phyloP scores from a whole-genome alignment of 92 coral and sea anemone genomes.

The Epizoanthus stellaris region DNA sequence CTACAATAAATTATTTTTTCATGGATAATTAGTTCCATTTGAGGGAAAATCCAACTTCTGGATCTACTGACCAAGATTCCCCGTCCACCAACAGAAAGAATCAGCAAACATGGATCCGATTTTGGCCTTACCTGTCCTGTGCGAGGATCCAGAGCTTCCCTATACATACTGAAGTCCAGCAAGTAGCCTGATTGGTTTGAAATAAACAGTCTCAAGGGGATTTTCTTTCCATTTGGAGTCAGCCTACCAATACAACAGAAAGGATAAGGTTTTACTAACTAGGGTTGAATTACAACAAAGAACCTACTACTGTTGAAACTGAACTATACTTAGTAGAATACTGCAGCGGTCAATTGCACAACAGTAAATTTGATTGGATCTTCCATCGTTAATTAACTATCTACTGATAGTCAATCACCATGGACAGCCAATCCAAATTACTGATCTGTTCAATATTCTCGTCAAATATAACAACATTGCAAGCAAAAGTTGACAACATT shows the following conservation, averaged over 20 bases:
- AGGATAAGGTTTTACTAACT: background rate
- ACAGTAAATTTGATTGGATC: no score
- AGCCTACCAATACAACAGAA: conserved; percentile 53
- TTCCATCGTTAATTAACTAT: no score
- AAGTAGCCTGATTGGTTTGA: conserved; percentile 97
- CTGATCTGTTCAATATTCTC: background rate
- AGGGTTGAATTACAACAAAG: background rate
- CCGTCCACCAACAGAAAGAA: no score
- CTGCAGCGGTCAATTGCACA: background rate
- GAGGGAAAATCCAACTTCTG: no score
- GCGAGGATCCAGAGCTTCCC: conserved; percentile 86
- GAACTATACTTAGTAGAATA: background rate
- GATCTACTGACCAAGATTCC: no score
- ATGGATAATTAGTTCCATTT: no score
- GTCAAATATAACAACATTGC: no score
- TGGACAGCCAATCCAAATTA: background rate
- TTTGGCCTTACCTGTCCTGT: conserved; percentile 82
- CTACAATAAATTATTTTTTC: no score
- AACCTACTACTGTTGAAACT: background rate
- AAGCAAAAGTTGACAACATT: no score
- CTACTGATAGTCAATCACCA: no score
- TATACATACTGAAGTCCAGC: conserved; percentile 90
- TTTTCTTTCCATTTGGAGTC: conserved; percentile 87
- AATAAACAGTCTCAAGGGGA: conserved; percentile 90
- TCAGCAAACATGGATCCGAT: no score